Evolutionary conservation across 2,797 vertebrate species (phyloP), one percentile per base, ranked within the genome.

Genomic region (Channa striata): DNA sequence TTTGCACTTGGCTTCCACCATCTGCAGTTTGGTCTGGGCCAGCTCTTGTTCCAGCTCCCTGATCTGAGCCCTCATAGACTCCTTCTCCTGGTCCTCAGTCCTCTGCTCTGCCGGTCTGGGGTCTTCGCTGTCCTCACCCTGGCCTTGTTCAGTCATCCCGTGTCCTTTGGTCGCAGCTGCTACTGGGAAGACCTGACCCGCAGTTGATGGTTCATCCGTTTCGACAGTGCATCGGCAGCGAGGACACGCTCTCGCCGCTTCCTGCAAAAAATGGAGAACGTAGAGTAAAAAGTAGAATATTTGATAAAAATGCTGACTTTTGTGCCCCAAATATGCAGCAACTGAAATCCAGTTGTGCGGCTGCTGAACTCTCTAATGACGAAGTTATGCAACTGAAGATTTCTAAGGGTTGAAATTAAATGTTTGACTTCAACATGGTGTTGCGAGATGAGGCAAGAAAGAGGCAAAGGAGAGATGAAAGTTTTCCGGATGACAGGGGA

Each of bases 1-100:
- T 88, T 94, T 96, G 85, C 97, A 98, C 72, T 96, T 95, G 78
- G 97, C 88, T 59, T 94, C 91, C 78, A 94, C 93, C 82, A 93
- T 88, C 64, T 91, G 90, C 6, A 94, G 83, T 72, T 94, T 94
- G 67, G 91, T 91, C 74, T 90, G 88, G 2, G 79, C 93, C 68
- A 94, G 69, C 20, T 93, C 92, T 64, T 79, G 78, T 37, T 94
- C 96, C 93, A 98, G 92, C 82, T 95, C 95, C 74, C 92, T 89
- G 79, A 97, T 91, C 83, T 97, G 96, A 68, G 92, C 93, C 87
- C 89, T 94, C n/a, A 97, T 90, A 0, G 90, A 84, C 77, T 96
- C 93, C 75, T 94, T 96, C 87, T 97, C 94, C 21, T 92, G 90
- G 14, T 95, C 64, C 37, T 75, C 46, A 19, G 49, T 40, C 63